A percentile compares a stretch with the other conserved stretches of the same genome.
Conservation (phyloP, 2,797 vertebrate genomes). For the Melopsittacus undulatus region DNA sequence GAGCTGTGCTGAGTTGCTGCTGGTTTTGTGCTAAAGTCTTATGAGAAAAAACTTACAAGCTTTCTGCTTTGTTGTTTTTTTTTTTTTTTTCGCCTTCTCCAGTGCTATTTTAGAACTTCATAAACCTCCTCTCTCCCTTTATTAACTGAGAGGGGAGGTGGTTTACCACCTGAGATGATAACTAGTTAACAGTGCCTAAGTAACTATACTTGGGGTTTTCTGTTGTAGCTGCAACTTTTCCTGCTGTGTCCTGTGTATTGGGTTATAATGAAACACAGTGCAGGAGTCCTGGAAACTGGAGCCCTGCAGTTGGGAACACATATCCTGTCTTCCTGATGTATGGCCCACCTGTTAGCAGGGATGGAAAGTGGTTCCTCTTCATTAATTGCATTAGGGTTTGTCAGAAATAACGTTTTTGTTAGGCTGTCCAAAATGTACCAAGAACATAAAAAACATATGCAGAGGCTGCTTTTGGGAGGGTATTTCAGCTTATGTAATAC, state of each 20-base stretch:
- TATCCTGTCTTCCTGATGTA: not conserved
- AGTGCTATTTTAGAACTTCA: not conserved
- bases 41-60: not conserved
- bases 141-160: not conserved
- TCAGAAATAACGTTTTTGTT: not conserved
- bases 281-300: not conserved
- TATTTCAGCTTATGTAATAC: not conserved
- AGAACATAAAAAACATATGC: not conserved
- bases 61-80: not conserved
- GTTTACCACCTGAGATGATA: not conserved
- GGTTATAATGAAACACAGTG: not conserved
- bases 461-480: not conserved
- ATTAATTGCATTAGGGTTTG: not conserved
- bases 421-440: not conserved
- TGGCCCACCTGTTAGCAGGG: not conserved
- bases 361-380: not conserved
- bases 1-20: not conserved
- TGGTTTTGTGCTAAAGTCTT: not conserved
- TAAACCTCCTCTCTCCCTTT: not conserved
- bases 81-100: not conserved
- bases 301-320: not conserved
- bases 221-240: not conserved
- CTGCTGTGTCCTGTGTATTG: rapidly evolving
- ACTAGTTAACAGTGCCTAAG: not conserved
- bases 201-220: not conserved